Conservation (phyloP, 2,113 vertebrate species). For the Serilophus lunatus region DNA sequence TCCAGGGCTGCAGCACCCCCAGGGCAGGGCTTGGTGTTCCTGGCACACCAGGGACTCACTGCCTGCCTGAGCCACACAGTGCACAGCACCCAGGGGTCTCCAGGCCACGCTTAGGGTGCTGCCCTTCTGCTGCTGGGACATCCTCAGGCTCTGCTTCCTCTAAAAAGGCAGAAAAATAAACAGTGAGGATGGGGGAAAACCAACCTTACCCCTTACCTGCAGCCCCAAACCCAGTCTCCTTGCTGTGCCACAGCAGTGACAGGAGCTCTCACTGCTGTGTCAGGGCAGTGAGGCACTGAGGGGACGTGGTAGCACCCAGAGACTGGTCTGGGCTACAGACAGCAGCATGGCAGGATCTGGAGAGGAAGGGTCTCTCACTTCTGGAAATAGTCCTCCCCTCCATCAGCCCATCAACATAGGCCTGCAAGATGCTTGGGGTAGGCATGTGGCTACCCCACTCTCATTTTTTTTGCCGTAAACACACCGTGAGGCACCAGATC, state of each 20-base stretch:
- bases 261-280: not conserved
- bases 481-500: not conserved
- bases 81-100: not conserved
- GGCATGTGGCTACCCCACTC: not conserved
- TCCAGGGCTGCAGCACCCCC: not conserved
- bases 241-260: not conserved
- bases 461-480: not conserved
- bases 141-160: not conserved
- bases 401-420: not conserved
- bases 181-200: not conserved
- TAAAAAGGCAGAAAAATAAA: not conserved
- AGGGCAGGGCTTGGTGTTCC: not conserved
- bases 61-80: not conserved
- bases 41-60: rapidly evolving
- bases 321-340: not conserved
- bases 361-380: not conserved
- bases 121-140: not conserved
- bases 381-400: not conserved
- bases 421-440: not conserved
- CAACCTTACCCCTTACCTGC: not conserved
- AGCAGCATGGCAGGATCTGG: not conserved
- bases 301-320: not conserved
- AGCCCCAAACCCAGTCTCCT: not conserved
- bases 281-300: not conserved
- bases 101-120: not conserved